Evolutionary conservation across 2,888 invertebrate genomes (phyloP).

Genomic region (Leptinotarsa peninsularis): DNA sequence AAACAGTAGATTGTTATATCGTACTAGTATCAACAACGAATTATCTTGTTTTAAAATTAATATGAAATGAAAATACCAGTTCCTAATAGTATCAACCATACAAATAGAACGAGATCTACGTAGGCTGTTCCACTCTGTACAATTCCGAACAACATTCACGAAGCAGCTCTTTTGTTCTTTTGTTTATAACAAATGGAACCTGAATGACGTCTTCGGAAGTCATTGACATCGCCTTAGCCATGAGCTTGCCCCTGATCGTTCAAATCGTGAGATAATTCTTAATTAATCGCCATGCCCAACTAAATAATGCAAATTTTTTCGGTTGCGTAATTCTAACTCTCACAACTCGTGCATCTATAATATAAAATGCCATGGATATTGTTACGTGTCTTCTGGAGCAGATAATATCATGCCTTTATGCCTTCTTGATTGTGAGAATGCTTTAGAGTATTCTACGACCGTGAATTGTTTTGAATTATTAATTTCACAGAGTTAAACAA

Average conservation of each 20-base stretch:
- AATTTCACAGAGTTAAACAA: constrained; percentile 18
- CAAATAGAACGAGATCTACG: too few species aligned
- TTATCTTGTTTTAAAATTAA: too few species aligned
- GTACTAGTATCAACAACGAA: too few species aligned
- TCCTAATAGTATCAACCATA: too few species aligned
- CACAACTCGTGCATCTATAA: constrained; percentile 37
- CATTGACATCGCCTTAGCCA: constrained; percentile 44
- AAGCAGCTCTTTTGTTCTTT: constrained; percentile 35
- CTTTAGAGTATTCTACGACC: constrained; percentile 16
- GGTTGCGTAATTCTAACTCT: constrained; percentile 40
- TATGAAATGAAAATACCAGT: too few species aligned
- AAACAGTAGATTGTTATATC: too few species aligned
- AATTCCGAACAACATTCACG: constrained; percentile 14
- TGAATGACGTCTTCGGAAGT: constrained; percentile 35
- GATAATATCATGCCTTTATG: constrained; percentile 37
- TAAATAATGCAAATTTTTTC: constrained; percentile 46
- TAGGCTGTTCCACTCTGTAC: constrained; percentile 4
- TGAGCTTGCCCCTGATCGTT: constrained; percentile 44
- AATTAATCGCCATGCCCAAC: constrained; percentile 42
- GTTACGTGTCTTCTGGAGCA: constrained; percentile 36
- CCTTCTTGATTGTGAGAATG: constrained; percentile 31
- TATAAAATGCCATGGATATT: constrained; percentile 30
- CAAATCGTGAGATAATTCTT: constrained; percentile 45
- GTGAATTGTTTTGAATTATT: constrained; percentile 19
- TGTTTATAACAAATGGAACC: constrained; percentile 39